phyloP scores from a whole-genome alignment of 2,888 invertebrate genomes.

The Xylota sylvarum region DNA sequence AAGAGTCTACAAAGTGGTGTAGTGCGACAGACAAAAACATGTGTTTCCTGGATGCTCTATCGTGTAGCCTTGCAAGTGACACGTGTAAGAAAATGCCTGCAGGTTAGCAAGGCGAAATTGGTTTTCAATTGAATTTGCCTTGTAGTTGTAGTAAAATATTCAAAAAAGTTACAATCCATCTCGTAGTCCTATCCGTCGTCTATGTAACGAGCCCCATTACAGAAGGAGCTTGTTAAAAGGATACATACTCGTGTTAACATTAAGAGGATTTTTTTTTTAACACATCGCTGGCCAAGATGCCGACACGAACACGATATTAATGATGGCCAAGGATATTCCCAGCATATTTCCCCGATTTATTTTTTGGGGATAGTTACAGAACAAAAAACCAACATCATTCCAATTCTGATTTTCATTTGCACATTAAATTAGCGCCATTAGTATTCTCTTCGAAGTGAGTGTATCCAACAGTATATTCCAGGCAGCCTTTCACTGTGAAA shows the following conservation, averaged over 20 bases:
- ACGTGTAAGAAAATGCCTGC: not conserved
- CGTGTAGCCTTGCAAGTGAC: slow-evolving; percentile 4
- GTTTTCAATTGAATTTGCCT: not conserved
- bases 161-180: not conserved
- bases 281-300: not conserved
- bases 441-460: not conserved
- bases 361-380: not conserved
- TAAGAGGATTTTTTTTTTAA: not conserved
- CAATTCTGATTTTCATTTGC: not conserved
- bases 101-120: not conserved
- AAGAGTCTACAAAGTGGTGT: slow-evolving; percentile 5
- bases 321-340: not conserved
- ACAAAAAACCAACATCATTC: not conserved
- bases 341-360: too few species aligned
- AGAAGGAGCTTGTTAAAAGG: not conserved
- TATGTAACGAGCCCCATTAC: not conserved
- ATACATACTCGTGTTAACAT: not conserved
- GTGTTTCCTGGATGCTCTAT: not conserved
- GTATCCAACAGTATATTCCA: not conserved
- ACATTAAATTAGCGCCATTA: slow-evolving; percentile 4
- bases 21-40: not conserved
- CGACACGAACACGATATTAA: not conserved
- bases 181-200: not conserved
- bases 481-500: not conserved
- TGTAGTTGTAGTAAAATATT: not conserved